Conservation (phyloP, 2,888 invertebrate genomes). For the Xestia xanthographa region DNA sequence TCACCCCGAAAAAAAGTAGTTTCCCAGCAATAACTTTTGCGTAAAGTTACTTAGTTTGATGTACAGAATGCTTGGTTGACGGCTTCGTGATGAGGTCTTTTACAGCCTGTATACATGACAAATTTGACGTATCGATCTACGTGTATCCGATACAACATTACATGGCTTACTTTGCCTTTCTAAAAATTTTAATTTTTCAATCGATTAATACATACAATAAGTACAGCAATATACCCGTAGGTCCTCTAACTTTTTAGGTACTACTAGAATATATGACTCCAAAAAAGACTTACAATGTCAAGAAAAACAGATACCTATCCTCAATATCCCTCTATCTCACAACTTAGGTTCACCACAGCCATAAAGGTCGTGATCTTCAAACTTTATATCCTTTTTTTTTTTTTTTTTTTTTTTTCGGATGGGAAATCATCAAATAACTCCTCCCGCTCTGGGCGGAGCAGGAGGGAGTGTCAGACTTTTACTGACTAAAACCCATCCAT, state of each 20-base stretch:
- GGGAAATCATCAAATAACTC: too few species aligned
- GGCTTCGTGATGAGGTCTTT: too few species aligned
- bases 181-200: background rate
- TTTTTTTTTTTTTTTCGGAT: too few species aligned
- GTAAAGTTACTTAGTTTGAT: too few species aligned
- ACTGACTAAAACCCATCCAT: too few species aligned
- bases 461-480: too few species aligned
- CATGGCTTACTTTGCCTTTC: background rate
- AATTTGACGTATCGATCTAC: background rate
- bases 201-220: background rate
- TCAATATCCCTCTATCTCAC: background rate
- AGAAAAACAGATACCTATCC: background rate
- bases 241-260: too few species aligned
- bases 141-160: background rate
- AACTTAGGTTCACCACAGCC: background rate
- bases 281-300: background rate
- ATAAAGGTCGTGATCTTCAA: background rate
- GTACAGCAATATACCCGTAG: background rate
- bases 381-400: too few species aligned
- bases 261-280: background rate
- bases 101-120: background rate
- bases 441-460: too few species aligned
- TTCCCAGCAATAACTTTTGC: too few species aligned
- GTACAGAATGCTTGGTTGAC: too few species aligned
- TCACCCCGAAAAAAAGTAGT: too few species aligned